Conservation (phyloP, 2,797 vertebrate genomes). For the Paguma larvata region DNA sequence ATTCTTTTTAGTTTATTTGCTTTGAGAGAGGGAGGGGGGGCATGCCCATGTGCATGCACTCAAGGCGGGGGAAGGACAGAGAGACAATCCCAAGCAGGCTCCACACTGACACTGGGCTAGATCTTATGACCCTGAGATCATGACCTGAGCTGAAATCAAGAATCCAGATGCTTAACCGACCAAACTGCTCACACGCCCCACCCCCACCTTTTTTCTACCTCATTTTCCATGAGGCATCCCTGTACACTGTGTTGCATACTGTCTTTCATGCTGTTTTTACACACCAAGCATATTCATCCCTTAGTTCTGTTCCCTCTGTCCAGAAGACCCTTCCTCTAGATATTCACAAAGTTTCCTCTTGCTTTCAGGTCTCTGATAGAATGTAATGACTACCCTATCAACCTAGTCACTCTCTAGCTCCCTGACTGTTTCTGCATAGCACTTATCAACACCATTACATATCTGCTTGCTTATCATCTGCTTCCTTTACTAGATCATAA, state of each 20-base stretch:
- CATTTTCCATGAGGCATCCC: not conserved
- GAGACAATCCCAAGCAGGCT: too few relatives aligned
- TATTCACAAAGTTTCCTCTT: not conserved
- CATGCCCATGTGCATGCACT: too few relatives aligned
- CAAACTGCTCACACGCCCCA: too few relatives aligned
- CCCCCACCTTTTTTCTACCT: not conserved
- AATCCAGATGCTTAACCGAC: too few relatives aligned
- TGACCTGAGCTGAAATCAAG: too few relatives aligned
- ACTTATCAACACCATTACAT: not conserved
- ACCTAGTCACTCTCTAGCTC: not conserved
- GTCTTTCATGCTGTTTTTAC: not conserved
- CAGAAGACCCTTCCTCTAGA: not conserved
- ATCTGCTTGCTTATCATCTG: not conserved
- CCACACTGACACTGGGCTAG: too few relatives aligned
- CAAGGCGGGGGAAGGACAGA: too few relatives aligned
- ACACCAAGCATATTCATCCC: not conserved
- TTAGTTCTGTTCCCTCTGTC: not conserved
- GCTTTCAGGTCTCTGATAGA: not conserved
- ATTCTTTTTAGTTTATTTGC: not conserved
- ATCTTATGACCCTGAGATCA: too few relatives aligned
- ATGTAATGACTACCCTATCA: not conserved
- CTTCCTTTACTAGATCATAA: not conserved
- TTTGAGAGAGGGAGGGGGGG: too few relatives aligned
- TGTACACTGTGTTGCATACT: not conserved
- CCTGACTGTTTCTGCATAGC: not conserved